phyloP scores from a whole-genome alignment of 2,797 vertebrate genomes.

The Florisuga fusca region DNA sequence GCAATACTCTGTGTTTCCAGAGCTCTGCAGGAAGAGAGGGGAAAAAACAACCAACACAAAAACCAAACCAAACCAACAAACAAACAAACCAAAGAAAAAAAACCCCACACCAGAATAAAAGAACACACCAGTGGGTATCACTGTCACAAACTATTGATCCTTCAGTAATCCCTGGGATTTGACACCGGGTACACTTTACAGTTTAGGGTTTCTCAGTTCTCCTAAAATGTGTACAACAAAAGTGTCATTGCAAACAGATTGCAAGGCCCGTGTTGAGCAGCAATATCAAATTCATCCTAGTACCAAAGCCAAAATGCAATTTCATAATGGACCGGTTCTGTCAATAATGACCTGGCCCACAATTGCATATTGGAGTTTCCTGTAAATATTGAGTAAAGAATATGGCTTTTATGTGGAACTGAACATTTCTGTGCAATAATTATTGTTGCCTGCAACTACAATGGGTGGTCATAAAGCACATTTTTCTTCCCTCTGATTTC shows the following conservation, averaged over 20 bases:
- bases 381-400: neutral
- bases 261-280: neutral
- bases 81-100: neutral
- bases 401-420: neutral
- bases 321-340: neutral
- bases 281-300: neutral
- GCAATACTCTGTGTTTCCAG: conserved; percentile 79
- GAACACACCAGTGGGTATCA: neutral
- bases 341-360: neutral
- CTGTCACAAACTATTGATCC: neutral
- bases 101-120: neutral
- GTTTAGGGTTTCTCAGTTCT: conserved; percentile 4
- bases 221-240: conserved; percentile 26
- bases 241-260: conserved; percentile 32
- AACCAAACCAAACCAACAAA: neutral
- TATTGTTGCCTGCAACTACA: neutral
- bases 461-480: neutral
- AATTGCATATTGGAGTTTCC: neutral
- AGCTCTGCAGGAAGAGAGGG: conserved; percentile 69
- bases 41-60: neutral
- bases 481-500: neutral
- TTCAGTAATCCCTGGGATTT: conserved; percentile 26
- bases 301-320: conserved; percentile 20
- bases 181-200: neutral
- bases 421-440: neutral